Evolutionary conservation across 2,888 invertebrate genomes (phyloP), one percentile per base, ranked within the genome.

Genomic region (Gerris lacustris): DNA sequence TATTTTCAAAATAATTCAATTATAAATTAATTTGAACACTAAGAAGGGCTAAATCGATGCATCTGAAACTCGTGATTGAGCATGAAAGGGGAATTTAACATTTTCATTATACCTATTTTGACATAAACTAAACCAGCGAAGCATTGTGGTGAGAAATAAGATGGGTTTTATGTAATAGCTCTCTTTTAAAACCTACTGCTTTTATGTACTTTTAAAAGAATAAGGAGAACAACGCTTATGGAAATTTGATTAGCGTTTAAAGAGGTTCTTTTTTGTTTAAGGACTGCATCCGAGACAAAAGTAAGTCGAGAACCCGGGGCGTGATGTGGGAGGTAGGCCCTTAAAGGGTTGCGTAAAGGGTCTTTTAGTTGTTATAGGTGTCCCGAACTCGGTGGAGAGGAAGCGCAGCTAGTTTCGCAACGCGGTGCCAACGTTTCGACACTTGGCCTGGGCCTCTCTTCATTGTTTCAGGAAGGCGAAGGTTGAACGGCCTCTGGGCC

Each of bases 171-270:
- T 31, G 31, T 31, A 31, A 31, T 31, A 31, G 31, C 31, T 1
- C 31, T 31, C 31, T 31, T 31, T 31, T 31, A 31, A 31, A 31
- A 31, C 31, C 31, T 31, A 31, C 31, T 31, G 31, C 31, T 31
- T 31, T 31, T 31, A 31, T 31, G 31, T 31, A 2, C 31, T 31
- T 31, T 31, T 55, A 55, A 55, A 55, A 11, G 55, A 55, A 55
- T 55, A 11, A 55, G 15, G 15, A 55, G 15, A 55, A 11, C 55
- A 55, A 11, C 9, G 15, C 9, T 55, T 11, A 5, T 11, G 15
- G 55, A 55, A 55, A 15, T 55, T 55, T 55, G 55, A 55, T 55
- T 55, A 55, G 55, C 55, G 15, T 55, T 55, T 55, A 55, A 55
- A 55, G 55, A 55, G 55, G 55, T 9, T 55, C 55, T 55, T 55